phyloP scores from a whole-genome alignment of 2,113 vertebrate genomes.

The Monarcha castaneiventris region DNA sequence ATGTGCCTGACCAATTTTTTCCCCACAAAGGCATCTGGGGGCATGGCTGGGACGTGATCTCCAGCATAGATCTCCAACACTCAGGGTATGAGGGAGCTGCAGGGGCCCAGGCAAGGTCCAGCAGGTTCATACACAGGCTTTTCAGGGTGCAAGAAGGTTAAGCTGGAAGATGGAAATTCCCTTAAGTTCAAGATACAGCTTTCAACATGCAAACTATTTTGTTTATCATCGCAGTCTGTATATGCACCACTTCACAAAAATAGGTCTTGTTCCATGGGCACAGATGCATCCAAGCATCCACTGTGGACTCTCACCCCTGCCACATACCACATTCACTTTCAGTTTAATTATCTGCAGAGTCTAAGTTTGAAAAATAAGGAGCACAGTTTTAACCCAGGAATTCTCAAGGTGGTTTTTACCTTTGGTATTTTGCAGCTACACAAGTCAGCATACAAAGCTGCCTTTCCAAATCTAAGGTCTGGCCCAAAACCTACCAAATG shows the following conservation, averaged over 20 bases:
- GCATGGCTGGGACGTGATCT: neutral
- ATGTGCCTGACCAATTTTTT: neutral
- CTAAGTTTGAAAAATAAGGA: neutral
- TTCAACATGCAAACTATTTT: neutral
- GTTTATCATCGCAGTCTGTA: neutral
- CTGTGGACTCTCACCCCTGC: neutral
- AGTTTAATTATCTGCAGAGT: constrained; percentile 27
- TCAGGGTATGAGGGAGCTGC: neutral
- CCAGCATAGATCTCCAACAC: neutral
- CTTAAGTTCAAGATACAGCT: neutral
- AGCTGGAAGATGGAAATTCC: neutral
- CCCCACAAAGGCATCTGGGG: neutral
- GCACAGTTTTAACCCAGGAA: neutral
- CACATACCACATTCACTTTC: neutral
- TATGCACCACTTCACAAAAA: neutral
- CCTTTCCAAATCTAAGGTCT: neutral
- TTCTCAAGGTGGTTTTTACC: neutral
- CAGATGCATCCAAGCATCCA: neutral
- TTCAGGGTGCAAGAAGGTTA: neutral
- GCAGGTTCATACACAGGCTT: neutral
- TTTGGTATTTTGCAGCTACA: neutral
- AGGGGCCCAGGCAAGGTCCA: neutral
- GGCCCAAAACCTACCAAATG: neutral
- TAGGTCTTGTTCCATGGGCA: neutral
- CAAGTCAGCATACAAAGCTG: neutral